Conservation (phyloP, 2,113 vertebrate genomes). For the Emydocephalus ijimae region DNA sequence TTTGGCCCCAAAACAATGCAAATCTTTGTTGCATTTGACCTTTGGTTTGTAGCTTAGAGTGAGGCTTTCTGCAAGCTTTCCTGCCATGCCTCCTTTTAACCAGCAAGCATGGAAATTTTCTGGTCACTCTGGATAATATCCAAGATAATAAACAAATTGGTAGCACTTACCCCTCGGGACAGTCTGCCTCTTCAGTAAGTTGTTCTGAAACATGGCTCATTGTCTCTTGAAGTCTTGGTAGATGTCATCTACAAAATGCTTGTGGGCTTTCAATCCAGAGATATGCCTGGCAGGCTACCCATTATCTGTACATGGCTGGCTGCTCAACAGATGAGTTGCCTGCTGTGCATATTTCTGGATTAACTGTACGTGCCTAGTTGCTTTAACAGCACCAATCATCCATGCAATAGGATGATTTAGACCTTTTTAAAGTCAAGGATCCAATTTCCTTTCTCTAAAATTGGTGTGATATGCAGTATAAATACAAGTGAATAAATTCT, state of each 20-base stretch:
- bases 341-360: conserved; percentile 18
- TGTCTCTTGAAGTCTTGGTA: not conserved
- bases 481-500: conserved; percentile 36
- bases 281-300: not conserved
- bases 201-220: not conserved
- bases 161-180: not conserved
- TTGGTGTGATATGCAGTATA: not conserved
- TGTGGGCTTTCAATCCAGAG: not conserved
- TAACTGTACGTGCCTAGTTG: conserved; percentile 19
- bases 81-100: not conserved
- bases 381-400: not conserved
- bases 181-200: not conserved
- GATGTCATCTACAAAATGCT: not conserved
- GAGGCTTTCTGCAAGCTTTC: not conserved
- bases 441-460: conserved; percentile 22
- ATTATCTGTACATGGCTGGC: conserved; percentile 23
- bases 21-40: not conserved
- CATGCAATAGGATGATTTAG: conserved; percentile 22
- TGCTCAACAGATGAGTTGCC: not conserved
- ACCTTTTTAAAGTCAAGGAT: conserved; percentile 30
- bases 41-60: not conserved
- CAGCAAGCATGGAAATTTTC: not conserved
- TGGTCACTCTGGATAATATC: not conserved
- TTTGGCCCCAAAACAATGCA: not conserved
- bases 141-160: not conserved